These are phyloP conservation scores for Hippocampus abdominalis DNA, from an alignment of 2,113 vertebrate genomes.

Conservation along the genomic window DNA sequence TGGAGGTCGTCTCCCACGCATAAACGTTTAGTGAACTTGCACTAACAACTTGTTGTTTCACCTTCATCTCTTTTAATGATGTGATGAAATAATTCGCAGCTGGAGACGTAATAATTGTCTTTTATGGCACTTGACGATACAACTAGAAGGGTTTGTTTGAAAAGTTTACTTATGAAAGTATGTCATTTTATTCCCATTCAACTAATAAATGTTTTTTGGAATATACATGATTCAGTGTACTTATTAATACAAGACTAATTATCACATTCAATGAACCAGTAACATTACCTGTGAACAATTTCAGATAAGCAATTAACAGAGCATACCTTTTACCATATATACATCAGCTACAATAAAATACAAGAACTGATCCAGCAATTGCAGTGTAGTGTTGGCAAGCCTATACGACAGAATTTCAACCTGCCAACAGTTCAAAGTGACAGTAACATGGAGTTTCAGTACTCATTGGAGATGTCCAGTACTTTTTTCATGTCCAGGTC, in stretches of 20 bases:
- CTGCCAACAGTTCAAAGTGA: not conserved
- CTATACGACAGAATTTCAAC: not conserved
- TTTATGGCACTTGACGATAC: slow-evolving; percentile 23
- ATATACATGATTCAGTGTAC: not conserved
- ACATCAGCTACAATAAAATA: slow-evolving; percentile 8
- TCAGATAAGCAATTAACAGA: slow-evolving; percentile 1
- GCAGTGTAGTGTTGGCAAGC: not conserved
- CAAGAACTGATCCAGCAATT: not conserved
- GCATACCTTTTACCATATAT: slow-evolving; percentile 27
- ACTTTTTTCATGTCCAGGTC: slow-evolving; percentile 66
- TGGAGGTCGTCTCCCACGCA: slow-evolving; percentile 18
- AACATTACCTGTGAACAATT: not conserved
- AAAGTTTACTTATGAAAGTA: slow-evolving; percentile 61
- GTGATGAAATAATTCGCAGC: slow-evolving; percentile 21
- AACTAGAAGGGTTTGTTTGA: slow-evolving; percentile 23
- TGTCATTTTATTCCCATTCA: slow-evolving; percentile 20
- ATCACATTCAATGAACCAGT: not conserved
- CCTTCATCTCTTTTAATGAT: not conserved
- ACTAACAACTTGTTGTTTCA: slow-evolving; percentile 18
- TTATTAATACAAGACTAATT: not conserved
- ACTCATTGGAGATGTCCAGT: slow-evolving; percentile 19
- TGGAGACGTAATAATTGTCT: slow-evolving; percentile 1
- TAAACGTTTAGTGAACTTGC: slow-evolving; percentile 13
- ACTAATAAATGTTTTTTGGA: slow-evolving; percentile 37
- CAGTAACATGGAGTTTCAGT: slow-evolving; percentile 9